Conservation (phyloP, 2,113 vertebrate species). For the Beaufortia kweichowensis region DNA sequence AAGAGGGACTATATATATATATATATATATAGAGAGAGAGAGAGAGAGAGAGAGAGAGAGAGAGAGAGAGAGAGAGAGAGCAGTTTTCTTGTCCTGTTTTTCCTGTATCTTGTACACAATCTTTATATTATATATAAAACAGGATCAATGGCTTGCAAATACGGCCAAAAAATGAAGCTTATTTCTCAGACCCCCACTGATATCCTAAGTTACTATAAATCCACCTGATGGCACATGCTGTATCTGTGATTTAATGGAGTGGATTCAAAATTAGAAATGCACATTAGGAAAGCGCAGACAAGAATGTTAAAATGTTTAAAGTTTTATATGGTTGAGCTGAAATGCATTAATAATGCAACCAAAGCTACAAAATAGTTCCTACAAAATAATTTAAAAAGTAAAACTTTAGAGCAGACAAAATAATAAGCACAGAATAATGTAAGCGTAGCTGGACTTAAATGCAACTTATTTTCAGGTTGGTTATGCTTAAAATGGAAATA, state of each 20-base stretch:
- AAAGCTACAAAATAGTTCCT: not conserved
- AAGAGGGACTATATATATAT: not conserved
- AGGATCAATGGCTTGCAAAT: not conserved
- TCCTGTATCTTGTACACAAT: too few relatives aligned
- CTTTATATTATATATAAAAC: not conserved
- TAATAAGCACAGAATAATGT: not conserved
- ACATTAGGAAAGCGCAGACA: not conserved
- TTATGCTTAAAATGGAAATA: not conserved
- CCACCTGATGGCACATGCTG: not conserved
- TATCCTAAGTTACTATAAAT: conserved; percentile 7
- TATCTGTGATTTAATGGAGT: not conserved
- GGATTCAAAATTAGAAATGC: not conserved
- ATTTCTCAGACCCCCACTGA: not conserved
- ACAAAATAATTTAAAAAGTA: not conserved
- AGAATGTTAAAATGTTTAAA: not conserved
- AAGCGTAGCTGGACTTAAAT: not conserved
- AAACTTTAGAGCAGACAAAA: not conserved
- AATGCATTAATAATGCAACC: not conserved
- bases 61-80: too few relatives aligned
- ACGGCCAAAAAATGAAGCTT: not conserved
- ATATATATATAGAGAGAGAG: too few relatives aligned
- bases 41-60: too few relatives aligned
- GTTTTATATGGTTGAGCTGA: not conserved
- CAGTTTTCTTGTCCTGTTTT: too few relatives aligned
- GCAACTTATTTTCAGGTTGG: not conserved